Evolutionary conservation across 1,140 invertebrate genomes (phyloP).

Genomic region (Piezodorus guildinii): DNA sequence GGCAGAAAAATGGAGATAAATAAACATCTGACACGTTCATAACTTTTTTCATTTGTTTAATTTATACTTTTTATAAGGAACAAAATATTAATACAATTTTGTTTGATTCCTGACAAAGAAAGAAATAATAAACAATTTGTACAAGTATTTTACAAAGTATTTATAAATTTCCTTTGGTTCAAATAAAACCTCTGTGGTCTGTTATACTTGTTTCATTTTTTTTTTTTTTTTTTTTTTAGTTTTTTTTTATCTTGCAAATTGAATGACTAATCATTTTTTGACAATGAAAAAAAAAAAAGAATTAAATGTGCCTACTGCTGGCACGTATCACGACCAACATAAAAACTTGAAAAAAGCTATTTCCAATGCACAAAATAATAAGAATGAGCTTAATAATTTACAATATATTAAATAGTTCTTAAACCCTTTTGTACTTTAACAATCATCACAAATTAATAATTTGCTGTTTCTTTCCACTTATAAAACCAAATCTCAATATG

Average conservation of each 20-base stretch:
- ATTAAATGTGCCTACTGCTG: too few species aligned
- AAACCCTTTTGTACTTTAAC: constrained; percentile 12
- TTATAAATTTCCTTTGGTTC: constrained; percentile 12
- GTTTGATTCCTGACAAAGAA: too few species aligned
- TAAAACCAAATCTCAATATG: neutral
- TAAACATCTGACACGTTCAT: too few species aligned
- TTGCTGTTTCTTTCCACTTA: constrained; percentile 4
- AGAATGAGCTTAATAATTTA: constrained; percentile 5
- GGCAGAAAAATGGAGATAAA: too few species aligned
- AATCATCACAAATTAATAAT: constrained; percentile 4
- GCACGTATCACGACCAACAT: neutral
- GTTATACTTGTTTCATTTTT: neutral
- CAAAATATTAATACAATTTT: too few species aligned
- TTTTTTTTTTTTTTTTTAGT: neutral
- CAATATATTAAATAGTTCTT: neutral
- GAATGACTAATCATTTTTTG: too few species aligned
- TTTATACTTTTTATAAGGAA: too few species aligned
- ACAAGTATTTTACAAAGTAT: constrained; percentile 13
- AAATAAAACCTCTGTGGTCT: constrained; percentile 10
- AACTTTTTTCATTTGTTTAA: too few species aligned
- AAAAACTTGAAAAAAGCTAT: neutral
- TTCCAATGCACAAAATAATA: neutral
- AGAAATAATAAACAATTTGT: constrained; percentile 6
- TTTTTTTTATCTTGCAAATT: too few species aligned
- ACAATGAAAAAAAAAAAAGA: too few species aligned